Evolutionary conservation across 30 jellyfish, hydroid and myxozoan species (phyloP), one percentile per base, ranked within the genome.

Genomic region (Hydractinia echinata): DNA sequence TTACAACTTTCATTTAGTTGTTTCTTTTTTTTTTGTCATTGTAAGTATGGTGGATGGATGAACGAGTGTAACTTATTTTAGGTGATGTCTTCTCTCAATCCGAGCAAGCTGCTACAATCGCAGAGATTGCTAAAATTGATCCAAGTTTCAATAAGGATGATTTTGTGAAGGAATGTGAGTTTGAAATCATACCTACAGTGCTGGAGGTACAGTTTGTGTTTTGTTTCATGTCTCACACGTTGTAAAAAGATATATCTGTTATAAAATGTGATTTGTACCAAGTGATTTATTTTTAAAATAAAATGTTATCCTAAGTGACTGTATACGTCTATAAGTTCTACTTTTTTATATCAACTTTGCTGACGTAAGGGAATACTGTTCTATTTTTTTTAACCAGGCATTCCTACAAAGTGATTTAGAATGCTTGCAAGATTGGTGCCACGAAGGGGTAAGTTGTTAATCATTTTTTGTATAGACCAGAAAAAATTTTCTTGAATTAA

Each of bases 391-490:
- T 15, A 67, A 81, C 11, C 19, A 90, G 97, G 97, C 97, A 39
- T 90, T 73, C 61, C 66, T 90, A 13, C 89, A 96, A 69, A 93
- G 96, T 9, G 97, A 90, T 82, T 61, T 90, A 60, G 97, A 90
- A n/a, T 76, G 83, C 14, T 83, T 90, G 19, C 95, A 86, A 81
- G 97, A 90, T 83, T 90, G 97, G 97, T 90, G 97, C 76, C 97
- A 90, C 78, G 97, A 90, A 82, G 97, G 93, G 50, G 97, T 90
- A 68, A 72, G 95, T 50, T 71, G n/a, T 71, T 71, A 6, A 7
- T 20, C 8, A 15, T 71, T 15, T 67, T 20, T 21, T 30, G 44
- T 30, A 30, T 30, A 30, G 44, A 30, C 2, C 44, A 30, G 44
- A 30, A 2, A n/a, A n/a, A n/a, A n/a, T n/a, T 30, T 30, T 1